Percentiles rank a stretch among this genome's conserved stretches.
phyloP scores from a whole-genome alignment of 1,140 invertebrate genomes.

The Pemphigus obesinymphae region DNA sequence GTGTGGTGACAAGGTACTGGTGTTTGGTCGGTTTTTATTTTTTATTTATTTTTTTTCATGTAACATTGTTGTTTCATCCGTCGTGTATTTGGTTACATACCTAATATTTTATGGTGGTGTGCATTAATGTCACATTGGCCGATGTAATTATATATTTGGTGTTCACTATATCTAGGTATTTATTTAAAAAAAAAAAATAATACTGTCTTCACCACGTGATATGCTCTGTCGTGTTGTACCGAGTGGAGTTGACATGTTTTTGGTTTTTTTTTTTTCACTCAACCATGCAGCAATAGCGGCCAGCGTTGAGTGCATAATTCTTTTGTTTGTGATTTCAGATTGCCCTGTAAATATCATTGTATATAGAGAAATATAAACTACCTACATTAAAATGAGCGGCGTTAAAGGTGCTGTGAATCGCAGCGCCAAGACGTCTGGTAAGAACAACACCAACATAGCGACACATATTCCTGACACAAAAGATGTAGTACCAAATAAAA shows the following conservation, averaged over 20 bases:
- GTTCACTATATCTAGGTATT: no score
- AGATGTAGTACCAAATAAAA: not conserved
- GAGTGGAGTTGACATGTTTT: not conserved
- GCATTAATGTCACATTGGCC: no score
- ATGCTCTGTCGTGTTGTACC: not conserved
- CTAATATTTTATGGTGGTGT: not conserved
- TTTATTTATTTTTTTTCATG: not conserved
- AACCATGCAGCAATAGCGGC: not conserved
- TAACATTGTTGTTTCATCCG: not conserved
- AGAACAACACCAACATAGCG: not conserved
- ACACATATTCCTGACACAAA: not conserved
- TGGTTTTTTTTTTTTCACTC: not conserved
- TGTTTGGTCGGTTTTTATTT: not conserved
- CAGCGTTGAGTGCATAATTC: not conserved
- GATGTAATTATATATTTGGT: not conserved
- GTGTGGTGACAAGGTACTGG: not conserved
- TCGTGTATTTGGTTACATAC: no score
- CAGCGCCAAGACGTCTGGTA: slow-evolving; percentile 24
- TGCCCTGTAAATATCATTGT: slow-evolving; percentile 33
- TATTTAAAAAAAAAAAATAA: no score
- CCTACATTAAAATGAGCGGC: slow-evolving; percentile 27
- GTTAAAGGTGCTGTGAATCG: slow-evolving; percentile 29
- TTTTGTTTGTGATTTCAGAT: slow-evolving; percentile 22
- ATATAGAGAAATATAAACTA: slow-evolving; percentile 4
- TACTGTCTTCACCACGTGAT: not conserved